Percentiles rank a stretch among this genome's conserved stretches.
These are phyloP conservation scores for Ostrea denselamellosa DNA, from an alignment of 1,140 invertebrate species.

Conservation along the genomic window DNA sequence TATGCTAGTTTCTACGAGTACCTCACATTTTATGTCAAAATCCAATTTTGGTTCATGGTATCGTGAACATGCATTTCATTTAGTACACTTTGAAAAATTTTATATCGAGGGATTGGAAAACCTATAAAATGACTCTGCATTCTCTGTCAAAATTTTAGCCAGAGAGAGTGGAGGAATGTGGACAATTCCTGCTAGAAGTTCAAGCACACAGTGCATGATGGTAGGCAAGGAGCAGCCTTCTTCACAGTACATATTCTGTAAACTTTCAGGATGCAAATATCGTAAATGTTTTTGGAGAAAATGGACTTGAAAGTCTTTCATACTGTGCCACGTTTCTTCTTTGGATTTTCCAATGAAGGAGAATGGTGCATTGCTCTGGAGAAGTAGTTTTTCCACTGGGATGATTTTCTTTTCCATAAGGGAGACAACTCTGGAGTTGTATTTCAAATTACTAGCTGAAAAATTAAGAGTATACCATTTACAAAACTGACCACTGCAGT, in stretches of 20 bases:
- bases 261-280: constrained; percentile 2
- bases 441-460: neutral
- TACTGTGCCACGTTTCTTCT: neutral
- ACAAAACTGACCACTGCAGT: neutral
- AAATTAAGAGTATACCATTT: neutral
- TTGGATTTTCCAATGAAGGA: neutral
- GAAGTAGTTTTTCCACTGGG: neutral
- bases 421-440: neutral
- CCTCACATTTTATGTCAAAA: no score
- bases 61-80: no score
- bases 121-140: neutral
- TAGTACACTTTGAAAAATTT: no score
- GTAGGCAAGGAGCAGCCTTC: neutral
- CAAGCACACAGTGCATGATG: neutral
- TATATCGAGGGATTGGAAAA: neutral
- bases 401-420: neutral
- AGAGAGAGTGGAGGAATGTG: neutral
- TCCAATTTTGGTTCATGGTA: no score
- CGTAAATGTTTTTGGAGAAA: neutral
- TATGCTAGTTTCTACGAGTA: no score
- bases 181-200: neutral
- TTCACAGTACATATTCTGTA: neutral
- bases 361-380: neutral
- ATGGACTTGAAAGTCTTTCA: neutral
- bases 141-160: neutral